These are phyloP conservation scores for Apodemia zela DNA, from an alignment of 2,888 invertebrate genomes.

Conservation along the genomic window DNA sequence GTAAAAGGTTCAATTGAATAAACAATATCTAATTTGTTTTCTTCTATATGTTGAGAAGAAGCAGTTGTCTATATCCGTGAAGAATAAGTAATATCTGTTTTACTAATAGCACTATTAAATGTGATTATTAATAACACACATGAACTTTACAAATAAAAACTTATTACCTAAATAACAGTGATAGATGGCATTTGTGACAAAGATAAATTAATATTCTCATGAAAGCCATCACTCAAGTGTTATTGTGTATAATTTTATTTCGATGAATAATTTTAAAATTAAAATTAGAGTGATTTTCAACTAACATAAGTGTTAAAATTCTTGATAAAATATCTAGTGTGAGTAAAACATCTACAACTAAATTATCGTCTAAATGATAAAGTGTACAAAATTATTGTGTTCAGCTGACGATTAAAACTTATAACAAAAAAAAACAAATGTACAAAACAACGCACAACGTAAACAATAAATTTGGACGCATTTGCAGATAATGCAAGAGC, in stretches of 20 bases:
- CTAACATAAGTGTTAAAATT: background rate
- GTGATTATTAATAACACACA: background rate
- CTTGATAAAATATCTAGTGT: constrained; percentile 25
- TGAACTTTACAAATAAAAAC: background rate
- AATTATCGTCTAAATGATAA: too few species aligned
- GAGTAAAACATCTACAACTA: constrained; percentile 1
- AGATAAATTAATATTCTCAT: background rate
- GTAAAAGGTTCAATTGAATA: background rate
- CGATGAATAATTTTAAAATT: background rate
- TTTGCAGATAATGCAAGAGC: too few species aligned
- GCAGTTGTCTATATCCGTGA: background rate
- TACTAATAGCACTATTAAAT: background rate
- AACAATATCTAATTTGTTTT: background rate
- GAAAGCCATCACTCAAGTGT: background rate
- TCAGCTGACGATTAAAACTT: too few species aligned
- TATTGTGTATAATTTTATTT: background rate
- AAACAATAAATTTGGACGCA: too few species aligned
- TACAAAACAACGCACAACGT: too few species aligned
- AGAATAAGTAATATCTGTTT: background rate
- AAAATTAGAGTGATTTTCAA: background rate
- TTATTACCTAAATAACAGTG: background rate
- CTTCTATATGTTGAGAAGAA: background rate
- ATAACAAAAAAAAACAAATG: too few species aligned
- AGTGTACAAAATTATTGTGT: too few species aligned
- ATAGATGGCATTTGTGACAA: background rate